These are phyloP conservation scores for Azorinus chamasolen DNA, from an alignment of 2,888 invertebrate genomes.

Conservation along the genomic window DNA sequence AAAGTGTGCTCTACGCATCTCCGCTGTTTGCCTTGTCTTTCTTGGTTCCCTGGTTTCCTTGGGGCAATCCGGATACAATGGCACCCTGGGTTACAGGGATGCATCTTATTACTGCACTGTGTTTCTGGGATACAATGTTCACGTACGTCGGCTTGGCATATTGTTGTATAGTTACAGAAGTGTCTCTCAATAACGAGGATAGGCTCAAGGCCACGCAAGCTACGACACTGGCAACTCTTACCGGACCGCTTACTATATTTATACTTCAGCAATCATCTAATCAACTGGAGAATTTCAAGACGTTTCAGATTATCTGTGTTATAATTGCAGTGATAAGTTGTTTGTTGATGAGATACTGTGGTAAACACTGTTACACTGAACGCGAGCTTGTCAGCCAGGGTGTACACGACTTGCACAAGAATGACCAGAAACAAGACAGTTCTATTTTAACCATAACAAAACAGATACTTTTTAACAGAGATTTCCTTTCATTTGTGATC, in stretches of 20 bases:
- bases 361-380: slow-evolving; percentile 76
- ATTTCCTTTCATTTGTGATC: slow-evolving; percentile 80
- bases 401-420: no score
- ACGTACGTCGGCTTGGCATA: slow-evolving; percentile 85
- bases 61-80: slow-evolving; percentile 50
- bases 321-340: slow-evolving; percentile 78
- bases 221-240: slow-evolving; percentile 73
- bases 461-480: slow-evolving; percentile 75
- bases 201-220: slow-evolving; percentile 84
- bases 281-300: slow-evolving; percentile 80
- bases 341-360: slow-evolving; percentile 77
- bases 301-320: slow-evolving; percentile 82
- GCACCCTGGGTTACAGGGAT: slow-evolving; percentile 84
- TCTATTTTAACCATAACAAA: slow-evolving; percentile 70
- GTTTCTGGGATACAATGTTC: slow-evolving; percentile 87
- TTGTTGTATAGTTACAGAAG: slow-evolving; percentile 86
- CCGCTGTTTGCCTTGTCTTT: slow-evolving; percentile 86
- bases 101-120: slow-evolving; percentile 86
- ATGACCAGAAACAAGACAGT: slow-evolving; percentile 14
- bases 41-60: slow-evolving; percentile 85
- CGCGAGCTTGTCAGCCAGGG: no score
- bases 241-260: slow-evolving; percentile 77
- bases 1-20: slow-evolving; percentile 85
- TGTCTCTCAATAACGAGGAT: slow-evolving; percentile 79
- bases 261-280: slow-evolving; percentile 80